phyloP scores from a whole-genome alignment of 2,113 vertebrate genomes.

The Progne subis region DNA sequence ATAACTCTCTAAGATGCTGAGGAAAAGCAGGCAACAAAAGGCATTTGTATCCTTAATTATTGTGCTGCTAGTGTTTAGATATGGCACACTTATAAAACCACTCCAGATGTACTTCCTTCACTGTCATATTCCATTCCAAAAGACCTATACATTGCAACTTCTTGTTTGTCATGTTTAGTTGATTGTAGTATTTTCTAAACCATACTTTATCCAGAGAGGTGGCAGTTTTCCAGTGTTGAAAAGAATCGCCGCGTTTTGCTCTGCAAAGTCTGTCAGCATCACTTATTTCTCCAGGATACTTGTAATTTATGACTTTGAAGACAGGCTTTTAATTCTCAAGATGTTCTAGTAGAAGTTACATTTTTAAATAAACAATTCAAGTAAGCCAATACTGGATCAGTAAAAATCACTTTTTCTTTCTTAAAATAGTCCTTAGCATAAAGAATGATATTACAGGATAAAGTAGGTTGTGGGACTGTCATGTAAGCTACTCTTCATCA shows the following conservation, averaged over 20 bases:
- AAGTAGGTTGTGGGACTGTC: neutral
- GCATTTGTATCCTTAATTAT: neutral
- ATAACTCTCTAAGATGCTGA: neutral
- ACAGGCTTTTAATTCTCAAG: neutral
- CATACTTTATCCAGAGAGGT: neutral
- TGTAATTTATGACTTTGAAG: neutral
- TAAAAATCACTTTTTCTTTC: neutral
- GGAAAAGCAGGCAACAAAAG: neutral
- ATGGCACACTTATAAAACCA: neutral
- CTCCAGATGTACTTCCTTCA: neutral
- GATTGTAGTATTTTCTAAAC: neutral
- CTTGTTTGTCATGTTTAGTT: neutral
- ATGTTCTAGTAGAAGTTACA: neutral
- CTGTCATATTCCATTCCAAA: neutral
- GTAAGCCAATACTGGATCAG: fast-evolving
- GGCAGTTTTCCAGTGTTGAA: neutral
- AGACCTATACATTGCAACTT: neutral
- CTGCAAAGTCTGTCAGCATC: neutral
- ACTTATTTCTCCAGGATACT: neutral
- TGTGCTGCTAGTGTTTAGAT: neutral
- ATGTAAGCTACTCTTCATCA: neutral
- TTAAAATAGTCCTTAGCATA: neutral
- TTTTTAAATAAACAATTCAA: neutral
- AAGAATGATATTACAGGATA: neutral
- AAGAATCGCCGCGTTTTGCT: neutral